Evolutionary conservation across 2,888 invertebrate species (phyloP), one percentile per base, ranked within the genome.

Genomic region (Pristionchus fissidentatus): DNA sequence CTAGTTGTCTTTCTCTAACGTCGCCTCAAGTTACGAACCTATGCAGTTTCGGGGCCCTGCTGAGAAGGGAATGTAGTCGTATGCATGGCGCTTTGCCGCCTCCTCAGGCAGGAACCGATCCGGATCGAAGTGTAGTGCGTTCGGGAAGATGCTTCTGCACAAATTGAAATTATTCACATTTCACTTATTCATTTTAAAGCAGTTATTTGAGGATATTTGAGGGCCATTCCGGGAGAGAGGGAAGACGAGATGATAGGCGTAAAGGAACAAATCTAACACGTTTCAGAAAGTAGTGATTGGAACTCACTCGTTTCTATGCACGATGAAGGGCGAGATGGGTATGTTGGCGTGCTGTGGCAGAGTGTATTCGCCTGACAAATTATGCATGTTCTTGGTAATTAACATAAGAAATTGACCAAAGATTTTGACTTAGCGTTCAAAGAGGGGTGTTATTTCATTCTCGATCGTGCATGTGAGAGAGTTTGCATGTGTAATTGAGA

Each of bases 51-150:
- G 55, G 26, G 84, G 84, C 15, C 86, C 86, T 2, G 84, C 86
- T 7, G 83, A 83, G 75, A 86, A 86, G 10, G 86, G 86, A 35
- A 86, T 77, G 70, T 79, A 85, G 57, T 75, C 57, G 55, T 78
- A 86, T 5, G 84, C 84, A 35, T 84, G 77, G 0, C 85, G 73
- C 10, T 66, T 22, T 29, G 38, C 86, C 84, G 15, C 26, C 66
- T 90, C 90, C 41, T 93, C 92, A 13, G 90, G 89, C 35, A 90
- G 84, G 85, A 93, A 93, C 73, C 93, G 86, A 83, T 93, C 92
- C 2, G 93, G 93, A 81, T 93, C 90, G 86, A 35, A 73, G 13
- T 73, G 26, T 15, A 7, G 1, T 10, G 73, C 73, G 22, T 73
- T 73, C n/a, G 46, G 26, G 22, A 43, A 73, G 46, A 73, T 46